Conservation (phyloP, 2,888 invertebrate genomes). For the Chaetogeoica ovagalla region DNA sequence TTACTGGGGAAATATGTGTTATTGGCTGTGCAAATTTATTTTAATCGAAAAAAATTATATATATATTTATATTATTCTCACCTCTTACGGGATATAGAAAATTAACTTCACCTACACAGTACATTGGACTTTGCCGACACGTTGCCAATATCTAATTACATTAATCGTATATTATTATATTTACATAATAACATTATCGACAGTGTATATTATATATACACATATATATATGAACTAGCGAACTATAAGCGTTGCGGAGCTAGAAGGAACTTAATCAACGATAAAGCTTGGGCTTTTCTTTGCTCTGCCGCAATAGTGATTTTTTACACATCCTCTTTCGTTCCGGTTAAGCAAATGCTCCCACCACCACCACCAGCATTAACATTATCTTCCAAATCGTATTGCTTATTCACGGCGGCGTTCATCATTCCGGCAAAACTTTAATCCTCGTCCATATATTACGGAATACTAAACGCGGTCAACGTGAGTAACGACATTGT, state of each 20-base stretch:
- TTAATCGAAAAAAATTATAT: no score
- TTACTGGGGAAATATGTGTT: no score
- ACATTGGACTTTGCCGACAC: no score
- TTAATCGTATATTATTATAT: not conserved
- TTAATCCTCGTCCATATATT: not conserved
- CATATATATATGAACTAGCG: not conserved
- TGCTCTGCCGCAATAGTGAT: not conserved
- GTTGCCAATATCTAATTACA: no score
- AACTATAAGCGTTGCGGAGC: not conserved
- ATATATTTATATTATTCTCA: no score
- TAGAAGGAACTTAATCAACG: not conserved
- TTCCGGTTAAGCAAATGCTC: no score
- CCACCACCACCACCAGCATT: no score
- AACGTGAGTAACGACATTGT: not conserved
- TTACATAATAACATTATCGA: not conserved
- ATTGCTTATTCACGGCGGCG: constrained; percentile 20
- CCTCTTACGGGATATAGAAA: no score
- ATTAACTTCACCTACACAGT: no score
- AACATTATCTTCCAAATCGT: not conserved
- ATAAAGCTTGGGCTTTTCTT: not conserved
- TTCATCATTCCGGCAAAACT: not conserved
- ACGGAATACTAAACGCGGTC: constrained; percentile 23
- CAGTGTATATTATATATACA: no score
- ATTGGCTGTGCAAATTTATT: no score
- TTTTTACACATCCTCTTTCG: not conserved